phyloP scores from a whole-genome alignment of 1,140 invertebrate species.

The Drosophila albomicans region DNA sequence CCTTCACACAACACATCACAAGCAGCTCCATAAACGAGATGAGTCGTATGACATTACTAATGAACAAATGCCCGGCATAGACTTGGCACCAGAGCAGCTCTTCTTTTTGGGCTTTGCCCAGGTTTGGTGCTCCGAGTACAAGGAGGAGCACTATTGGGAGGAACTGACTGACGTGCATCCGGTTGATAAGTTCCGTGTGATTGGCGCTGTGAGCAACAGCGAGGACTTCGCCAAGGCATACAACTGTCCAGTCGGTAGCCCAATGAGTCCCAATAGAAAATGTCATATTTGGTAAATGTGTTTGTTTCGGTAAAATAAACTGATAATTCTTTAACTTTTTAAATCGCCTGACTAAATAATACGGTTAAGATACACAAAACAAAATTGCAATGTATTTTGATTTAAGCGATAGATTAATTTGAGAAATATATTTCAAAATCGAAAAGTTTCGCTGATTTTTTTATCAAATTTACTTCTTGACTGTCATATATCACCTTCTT shows the following conservation, averaged over 20 bases:
- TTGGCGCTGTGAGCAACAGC: slow-evolving; percentile 89
- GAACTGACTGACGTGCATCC: slow-evolving; percentile 67
- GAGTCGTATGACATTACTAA: slow-evolving; percentile 84
- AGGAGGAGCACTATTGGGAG: slow-evolving; percentile 74
- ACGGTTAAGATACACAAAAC: too few species aligned
- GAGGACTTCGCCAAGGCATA: slow-evolving; percentile 88
- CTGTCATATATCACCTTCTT: too few species aligned
- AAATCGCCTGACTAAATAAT: too few species aligned
- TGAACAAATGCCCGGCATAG: slow-evolving; percentile 91
- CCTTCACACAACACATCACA: slow-evolving; percentile 74
- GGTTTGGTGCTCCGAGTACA: slow-evolving; percentile 81
- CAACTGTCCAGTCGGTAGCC: slow-evolving; percentile 86
- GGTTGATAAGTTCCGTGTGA: slow-evolving; percentile 86
- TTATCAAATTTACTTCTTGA: too few species aligned
- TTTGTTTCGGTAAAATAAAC: too few species aligned
- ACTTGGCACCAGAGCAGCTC: slow-evolving; percentile 93
- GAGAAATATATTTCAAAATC: too few species aligned
- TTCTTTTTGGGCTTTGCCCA: slow-evolving; percentile 97
- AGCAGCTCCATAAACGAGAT: slow-evolving; percentile 62
- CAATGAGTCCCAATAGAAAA: slow-evolving; percentile 87
- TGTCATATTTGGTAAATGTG: slow-evolving; percentile 11
- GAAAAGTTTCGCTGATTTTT: too few species aligned
- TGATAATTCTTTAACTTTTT: too few species aligned
- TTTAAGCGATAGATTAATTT: too few species aligned
- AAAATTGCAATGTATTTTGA: too few species aligned